Evolutionary conservation across 2,888 invertebrate species (phyloP).

Genomic region (Spilarctia lutea): DNA sequence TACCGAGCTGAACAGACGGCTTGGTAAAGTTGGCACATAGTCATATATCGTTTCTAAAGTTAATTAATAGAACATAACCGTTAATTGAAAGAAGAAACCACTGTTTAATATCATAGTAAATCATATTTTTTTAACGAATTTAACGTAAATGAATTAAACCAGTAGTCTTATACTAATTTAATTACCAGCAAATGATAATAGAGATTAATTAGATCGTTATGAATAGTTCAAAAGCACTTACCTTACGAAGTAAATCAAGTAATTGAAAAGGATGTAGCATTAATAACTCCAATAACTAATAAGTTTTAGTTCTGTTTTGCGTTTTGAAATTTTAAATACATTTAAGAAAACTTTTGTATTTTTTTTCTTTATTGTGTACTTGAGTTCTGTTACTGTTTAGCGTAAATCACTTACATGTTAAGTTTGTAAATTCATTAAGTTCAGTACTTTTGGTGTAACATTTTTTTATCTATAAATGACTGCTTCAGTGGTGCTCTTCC

Average conservation of each 20-base stretch:
- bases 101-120: neutral
- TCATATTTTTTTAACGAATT: neutral
- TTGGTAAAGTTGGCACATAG: too few relatives aligned
- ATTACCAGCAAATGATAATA: constrained; percentile 2
- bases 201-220: neutral
- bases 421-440: neutral
- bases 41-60: too few relatives aligned
- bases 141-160: neutral
- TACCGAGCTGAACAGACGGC: too few relatives aligned
- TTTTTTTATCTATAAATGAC: too few relatives aligned
- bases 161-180: constrained; percentile 3
- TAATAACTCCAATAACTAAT: neutral
- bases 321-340: too few relatives aligned
- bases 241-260: neutral
- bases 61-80: too few relatives aligned
- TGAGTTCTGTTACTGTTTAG: neutral
- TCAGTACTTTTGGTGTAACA: neutral
- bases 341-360: neutral
- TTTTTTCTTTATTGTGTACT: neutral
- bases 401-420: neutral
- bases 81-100: neutral
- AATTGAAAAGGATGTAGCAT: neutral
- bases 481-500: too few relatives aligned
- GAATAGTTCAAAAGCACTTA: neutral
- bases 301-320: neutral